Percentiles rank a stretch among this genome's conserved stretches.
Evolutionary conservation across 2,888 invertebrate genomes (phyloP).

Genomic region (Cordylochernes scorpioides): DNA sequence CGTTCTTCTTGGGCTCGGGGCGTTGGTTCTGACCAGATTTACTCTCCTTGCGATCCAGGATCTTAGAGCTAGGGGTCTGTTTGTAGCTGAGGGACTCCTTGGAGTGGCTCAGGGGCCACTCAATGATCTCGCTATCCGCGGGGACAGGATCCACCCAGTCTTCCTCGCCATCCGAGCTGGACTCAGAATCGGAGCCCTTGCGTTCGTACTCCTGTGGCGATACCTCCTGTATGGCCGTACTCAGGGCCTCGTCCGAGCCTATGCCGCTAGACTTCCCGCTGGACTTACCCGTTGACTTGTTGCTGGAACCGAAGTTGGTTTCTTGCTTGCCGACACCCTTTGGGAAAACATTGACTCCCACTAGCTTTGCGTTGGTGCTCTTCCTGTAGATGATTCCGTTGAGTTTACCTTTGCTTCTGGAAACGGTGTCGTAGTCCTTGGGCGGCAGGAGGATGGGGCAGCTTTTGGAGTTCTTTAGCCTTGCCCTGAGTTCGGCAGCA

Average conservation of each 20-base stretch:
- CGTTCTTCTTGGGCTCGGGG: background rate
- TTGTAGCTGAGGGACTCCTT: constrained; percentile 2
- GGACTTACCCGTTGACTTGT: constrained; percentile 10
- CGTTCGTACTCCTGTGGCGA: constrained; percentile 12
- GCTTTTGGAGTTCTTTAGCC: constrained; percentile 28
- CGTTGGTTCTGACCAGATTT: constrained; percentile 5
- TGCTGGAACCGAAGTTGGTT: constrained; percentile 3
- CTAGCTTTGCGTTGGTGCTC: constrained; percentile 12
- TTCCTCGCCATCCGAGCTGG: constrained; percentile 11
- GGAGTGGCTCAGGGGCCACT: constrained; percentile 3
- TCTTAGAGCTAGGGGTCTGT: constrained; percentile 4
- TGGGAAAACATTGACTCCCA: constrained; percentile 7
- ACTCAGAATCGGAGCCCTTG: constrained; percentile 12
- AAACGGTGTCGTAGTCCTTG: constrained; percentile 75
- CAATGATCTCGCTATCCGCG: constrained; percentile 10
- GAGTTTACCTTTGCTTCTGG: constrained; percentile 44
- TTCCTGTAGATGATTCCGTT: constrained; percentile 37
- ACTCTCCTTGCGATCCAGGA: constrained; percentile 7
- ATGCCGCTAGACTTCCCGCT: constrained; percentile 10
- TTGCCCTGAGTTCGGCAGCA: constrained; percentile 61
- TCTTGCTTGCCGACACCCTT: constrained; percentile 2
- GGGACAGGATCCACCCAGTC: constrained; percentile 10
- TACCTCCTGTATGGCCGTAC: constrained; percentile 11
- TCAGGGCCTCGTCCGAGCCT: constrained; percentile 12
- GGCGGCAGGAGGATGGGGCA: constrained; percentile 61